phyloP scores from a whole-genome alignment of 2,888 invertebrate species.

The Nomada fucata region DNA sequence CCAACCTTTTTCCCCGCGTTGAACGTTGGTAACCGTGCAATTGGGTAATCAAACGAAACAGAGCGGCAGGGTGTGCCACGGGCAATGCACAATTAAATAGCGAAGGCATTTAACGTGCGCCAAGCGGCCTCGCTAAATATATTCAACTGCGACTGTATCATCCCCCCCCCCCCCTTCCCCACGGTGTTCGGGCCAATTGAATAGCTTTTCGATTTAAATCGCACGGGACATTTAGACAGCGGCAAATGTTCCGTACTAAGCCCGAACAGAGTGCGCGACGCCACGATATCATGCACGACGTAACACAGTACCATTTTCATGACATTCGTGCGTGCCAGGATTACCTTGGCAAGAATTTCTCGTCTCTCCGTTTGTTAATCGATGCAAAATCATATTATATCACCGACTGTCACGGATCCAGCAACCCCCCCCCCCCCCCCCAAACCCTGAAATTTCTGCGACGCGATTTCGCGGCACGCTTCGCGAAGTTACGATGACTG shows the following conservation, averaged over 20 bases:
- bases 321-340: constrained; percentile 56
- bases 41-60: constrained; percentile 22
- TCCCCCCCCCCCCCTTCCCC: too few relatives aligned
- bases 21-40: constrained; percentile 18
- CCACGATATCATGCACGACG: constrained; percentile 16
- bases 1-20: not conserved
- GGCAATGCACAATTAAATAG: constrained; percentile 23
- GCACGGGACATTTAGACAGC: constrained; percentile 20
- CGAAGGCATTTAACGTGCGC: constrained; percentile 18
- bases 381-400: constrained; percentile 60
- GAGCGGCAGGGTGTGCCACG: constrained; percentile 3
- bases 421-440: constrained; percentile 21
- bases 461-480: constrained; percentile 23
- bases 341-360: constrained; percentile 51
- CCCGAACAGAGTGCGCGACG: constrained; percentile 12
- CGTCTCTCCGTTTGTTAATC: constrained; percentile 42
- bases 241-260: constrained; percentile 39
- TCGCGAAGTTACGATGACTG: too few relatives aligned
- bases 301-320: constrained; percentile 26
- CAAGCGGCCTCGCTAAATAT: constrained; percentile 7
- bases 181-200: constrained; percentile 15
- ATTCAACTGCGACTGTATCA: constrained; percentile 5
- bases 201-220: constrained; percentile 47
- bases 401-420: constrained; percentile 24
- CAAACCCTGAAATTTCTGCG: constrained; percentile 47